Conservation (phyloP, 2,113 vertebrate species). For the Haliaeetus leucogaster region DNA sequence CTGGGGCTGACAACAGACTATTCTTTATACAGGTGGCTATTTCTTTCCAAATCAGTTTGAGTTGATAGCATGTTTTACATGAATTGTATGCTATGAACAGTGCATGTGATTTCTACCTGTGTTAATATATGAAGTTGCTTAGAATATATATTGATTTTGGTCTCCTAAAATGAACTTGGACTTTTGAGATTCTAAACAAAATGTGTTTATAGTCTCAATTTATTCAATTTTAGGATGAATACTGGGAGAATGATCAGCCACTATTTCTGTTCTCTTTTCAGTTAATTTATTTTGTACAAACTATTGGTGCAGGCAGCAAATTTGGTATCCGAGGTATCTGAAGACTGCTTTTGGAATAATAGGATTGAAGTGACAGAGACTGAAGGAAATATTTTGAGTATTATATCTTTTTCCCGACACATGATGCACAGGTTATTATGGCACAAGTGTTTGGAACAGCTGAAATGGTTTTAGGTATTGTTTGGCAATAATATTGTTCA, state of each 20-base stretch:
- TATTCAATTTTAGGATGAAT: not conserved
- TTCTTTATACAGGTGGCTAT: not conserved
- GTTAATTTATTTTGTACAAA: not conserved
- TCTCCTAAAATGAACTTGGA: not conserved
- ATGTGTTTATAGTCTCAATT: not conserved
- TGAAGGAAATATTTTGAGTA: slow-evolving; percentile 49
- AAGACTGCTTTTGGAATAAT: not conserved
- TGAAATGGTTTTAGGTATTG: not conserved
- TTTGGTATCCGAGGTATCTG: not conserved
- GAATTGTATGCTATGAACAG: not conserved
- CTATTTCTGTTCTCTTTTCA: not conserved
- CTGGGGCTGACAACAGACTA: not conserved
- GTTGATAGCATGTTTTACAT: not conserved
- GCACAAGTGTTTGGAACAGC: slow-evolving; percentile 14
- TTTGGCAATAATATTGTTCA: not conserved
- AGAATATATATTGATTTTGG: not conserved
- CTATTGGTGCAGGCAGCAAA: not conserved
- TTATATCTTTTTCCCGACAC: not conserved
- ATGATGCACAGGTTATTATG: not conserved
- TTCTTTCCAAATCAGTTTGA: not conserved
- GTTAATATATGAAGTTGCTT: not conserved
- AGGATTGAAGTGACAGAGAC: not conserved
- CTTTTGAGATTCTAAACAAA: not conserved
- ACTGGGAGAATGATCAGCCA: not conserved
- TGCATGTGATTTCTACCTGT: not conserved